phyloP scores from a whole-genome alignment of 2,888 invertebrate genomes.

The Oscheius sp. region DNA sequence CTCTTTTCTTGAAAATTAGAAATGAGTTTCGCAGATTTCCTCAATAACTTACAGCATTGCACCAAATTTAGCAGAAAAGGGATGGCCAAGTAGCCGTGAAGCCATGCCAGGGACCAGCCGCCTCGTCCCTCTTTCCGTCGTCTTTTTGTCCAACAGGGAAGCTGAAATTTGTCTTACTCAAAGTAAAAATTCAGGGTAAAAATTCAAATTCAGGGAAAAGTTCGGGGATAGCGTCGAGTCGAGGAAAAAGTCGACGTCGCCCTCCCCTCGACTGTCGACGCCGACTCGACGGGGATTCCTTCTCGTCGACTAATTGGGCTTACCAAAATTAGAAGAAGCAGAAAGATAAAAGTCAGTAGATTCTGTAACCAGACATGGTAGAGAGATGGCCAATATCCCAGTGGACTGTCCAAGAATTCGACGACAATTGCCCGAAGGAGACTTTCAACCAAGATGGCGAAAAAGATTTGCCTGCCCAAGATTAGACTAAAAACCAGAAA shows the following conservation, averaged over 20 bases:
- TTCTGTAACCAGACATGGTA: conserved; percentile 11
- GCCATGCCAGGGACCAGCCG: conserved; percentile 25
- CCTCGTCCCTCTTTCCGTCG: background rate
- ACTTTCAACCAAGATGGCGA: background rate
- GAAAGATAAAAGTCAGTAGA: background rate
- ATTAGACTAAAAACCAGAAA: background rate
- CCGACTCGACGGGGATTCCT: too few species aligned
- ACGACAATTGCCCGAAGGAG: background rate
- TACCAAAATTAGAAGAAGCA: background rate
- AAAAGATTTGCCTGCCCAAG: background rate
- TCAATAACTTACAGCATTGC: conserved; percentile 16
- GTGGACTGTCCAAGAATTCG: conserved; percentile 5
- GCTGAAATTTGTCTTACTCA: background rate
- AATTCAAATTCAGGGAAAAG: too few species aligned
- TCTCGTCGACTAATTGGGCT: too few species aligned
- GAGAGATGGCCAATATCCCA: conserved; percentile 9
- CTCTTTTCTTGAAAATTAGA: background rate
- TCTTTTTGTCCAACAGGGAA: conserved; percentile 6
- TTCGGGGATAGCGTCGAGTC: too few species aligned
- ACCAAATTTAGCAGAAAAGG: background rate
- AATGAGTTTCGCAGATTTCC: too few species aligned
- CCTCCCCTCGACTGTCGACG: too few species aligned
- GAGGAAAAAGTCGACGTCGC: too few species aligned
- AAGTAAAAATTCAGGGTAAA: background rate
- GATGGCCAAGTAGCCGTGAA: conserved; percentile 4